Evolutionary conservation across 2,797 vertebrate species (phyloP), one percentile per base, ranked within the genome.

Genomic region (Argyrosomus regius): DNA sequence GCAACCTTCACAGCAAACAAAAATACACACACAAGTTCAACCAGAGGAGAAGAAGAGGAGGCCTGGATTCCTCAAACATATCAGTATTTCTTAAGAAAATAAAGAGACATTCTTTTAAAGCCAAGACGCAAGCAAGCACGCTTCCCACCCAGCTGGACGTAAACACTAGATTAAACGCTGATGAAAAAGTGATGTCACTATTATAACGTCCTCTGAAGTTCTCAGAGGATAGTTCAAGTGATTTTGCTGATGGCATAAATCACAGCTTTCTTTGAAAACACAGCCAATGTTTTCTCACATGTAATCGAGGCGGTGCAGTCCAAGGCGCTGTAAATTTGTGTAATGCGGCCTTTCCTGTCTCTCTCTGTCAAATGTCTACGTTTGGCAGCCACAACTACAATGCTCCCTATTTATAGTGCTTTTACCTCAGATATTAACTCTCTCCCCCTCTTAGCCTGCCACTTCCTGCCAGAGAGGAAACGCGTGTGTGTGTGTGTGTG

Each of bases 321-420:
- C 76, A 74, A 54, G 72, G 56, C 9, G 64, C 79, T 88, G 89
- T 90, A 79, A 89, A 89, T 87, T 78, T 89, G 78, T 87, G 80
- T 83, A 85, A 83, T 31, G 22, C 56, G 59, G 80, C 81, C 83
- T 86, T 91, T 92, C 90, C 89, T 79, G 87, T 85, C 84, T 86
- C 80, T 65, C 76, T 84, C 77, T 81, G 80, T 67, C 81, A 56
- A 66, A 39, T 56, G 81, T 90, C 92, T 77, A 57, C 66, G 28
- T 86, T 82, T 77, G 83, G 83, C 89, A 87, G 78, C 78, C 75
- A 10, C 62, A 80, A 80, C 86, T 87, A 94, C 94, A 93, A 93
- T 93, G 81, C 87, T 84, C 77, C 80, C 93, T 95, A 94, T 95
- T 95, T 94, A 94, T 94, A 94, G 93, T 1, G 4, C 71, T 80